Conservation (phyloP, 2,797 vertebrate species). For the Miichthys miiuy region DNA sequence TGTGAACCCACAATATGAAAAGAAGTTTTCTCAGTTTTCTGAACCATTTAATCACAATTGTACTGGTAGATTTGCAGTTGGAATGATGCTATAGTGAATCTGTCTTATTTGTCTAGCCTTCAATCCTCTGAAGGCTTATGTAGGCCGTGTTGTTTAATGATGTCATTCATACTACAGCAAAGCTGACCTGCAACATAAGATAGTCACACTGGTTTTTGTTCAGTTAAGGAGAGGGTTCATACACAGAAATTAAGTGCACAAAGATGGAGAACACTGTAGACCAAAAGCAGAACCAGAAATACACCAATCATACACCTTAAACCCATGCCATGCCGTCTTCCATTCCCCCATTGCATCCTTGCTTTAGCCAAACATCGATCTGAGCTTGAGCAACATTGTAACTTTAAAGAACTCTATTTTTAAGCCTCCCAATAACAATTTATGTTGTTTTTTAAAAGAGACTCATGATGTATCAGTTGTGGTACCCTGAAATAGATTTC, state of each 20-base stretch:
- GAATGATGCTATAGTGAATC: background rate
- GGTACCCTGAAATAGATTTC: background rate
- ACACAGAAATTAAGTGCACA: background rate
- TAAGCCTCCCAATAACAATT: background rate
- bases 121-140: background rate
- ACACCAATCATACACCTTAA: background rate
- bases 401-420: conserved; percentile 8
- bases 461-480: background rate
- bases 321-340: background rate
- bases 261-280: background rate
- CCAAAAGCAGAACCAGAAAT: background rate
- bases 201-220: background rate
- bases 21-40: background rate
- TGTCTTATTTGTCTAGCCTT: background rate
- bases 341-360: background rate
- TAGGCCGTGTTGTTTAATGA: background rate
- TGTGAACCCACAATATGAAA: background rate
- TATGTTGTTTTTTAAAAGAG: background rate
- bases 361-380: conserved; percentile 7
- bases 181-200: background rate
- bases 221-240: too few relatives aligned
- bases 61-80: background rate
- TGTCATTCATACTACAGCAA: background rate
- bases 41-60: background rate
- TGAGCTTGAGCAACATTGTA: background rate